Evolutionary conservation across 2,113 vertebrate species (phyloP).

Genomic region (Orycteropus afer): DNA sequence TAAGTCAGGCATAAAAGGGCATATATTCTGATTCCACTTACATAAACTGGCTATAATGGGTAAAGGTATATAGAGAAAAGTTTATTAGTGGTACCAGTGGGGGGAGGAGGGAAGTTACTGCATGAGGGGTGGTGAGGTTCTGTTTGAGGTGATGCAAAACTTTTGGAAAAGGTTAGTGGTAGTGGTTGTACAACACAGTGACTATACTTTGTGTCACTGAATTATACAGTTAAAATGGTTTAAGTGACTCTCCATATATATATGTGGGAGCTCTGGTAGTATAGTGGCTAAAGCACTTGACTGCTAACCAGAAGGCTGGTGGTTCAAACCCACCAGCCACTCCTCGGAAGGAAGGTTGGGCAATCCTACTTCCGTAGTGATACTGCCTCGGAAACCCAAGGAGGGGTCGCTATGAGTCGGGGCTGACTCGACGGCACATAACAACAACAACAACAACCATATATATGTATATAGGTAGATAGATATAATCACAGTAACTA

Average conservation of each 20-base stretch:
- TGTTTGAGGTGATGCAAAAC: neutral
- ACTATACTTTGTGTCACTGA: neutral
- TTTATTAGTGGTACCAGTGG: neutral
- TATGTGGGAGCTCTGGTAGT: too few relatives aligned
- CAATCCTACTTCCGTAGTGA: too few relatives aligned
- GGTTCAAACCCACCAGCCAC: too few relatives aligned
- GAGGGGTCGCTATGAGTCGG: too few relatives aligned
- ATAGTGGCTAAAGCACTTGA: too few relatives aligned
- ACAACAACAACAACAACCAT: too few relatives aligned
- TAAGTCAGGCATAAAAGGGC: neutral
- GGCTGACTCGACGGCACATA: too few relatives aligned
- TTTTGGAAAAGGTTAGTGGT: neutral
- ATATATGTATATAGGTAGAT: too few relatives aligned
- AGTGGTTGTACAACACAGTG: neutral
- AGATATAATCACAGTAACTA: too few relatives aligned
- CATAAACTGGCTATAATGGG: neutral
- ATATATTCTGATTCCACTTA: neutral
- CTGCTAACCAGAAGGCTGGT: too few relatives aligned
- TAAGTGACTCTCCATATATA: neutral
- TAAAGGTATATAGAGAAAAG: neutral
- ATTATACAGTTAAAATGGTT: neutral
- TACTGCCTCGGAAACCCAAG: too few relatives aligned
- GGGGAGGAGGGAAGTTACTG: neutral
- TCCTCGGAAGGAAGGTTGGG: too few relatives aligned
- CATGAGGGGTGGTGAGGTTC: neutral